Percentiles rank a stretch among this genome's conserved stretches.
These are phyloP conservation scores for Sander lucioperca DNA, from an alignment of 2,113 vertebrate species.

Conservation along the genomic window DNA sequence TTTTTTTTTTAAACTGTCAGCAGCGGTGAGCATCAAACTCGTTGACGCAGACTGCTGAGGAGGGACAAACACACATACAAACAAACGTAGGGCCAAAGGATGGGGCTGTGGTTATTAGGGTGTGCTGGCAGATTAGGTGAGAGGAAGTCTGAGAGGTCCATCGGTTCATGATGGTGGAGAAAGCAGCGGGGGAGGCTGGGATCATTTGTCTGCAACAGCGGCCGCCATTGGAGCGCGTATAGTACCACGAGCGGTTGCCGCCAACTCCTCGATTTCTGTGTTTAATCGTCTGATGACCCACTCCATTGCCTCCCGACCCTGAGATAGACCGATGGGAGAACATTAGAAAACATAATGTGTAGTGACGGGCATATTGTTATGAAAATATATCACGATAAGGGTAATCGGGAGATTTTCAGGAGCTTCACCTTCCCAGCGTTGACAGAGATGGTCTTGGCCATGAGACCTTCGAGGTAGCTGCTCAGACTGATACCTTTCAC, in stretches of 20 bases:
- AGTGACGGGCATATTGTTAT: not conserved
- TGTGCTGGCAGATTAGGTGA: constrained; percentile 48
- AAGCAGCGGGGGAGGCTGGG: not conserved
- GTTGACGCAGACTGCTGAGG: constrained; percentile 17
- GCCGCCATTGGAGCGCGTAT: constrained; percentile 93
- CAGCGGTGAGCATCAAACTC: not conserved
- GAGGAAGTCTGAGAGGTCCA: constrained; percentile 50
- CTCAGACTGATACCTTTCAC: constrained; percentile 97
- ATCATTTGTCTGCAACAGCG: constrained; percentile 90
- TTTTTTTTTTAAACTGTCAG: constrained; percentile 21
- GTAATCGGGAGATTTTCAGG: constrained; percentile 1
- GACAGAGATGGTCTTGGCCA: constrained; percentile 94
- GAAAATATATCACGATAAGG: not conserved
- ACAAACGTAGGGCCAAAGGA: constrained; percentile 5
- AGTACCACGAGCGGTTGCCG: constrained; percentile 91
- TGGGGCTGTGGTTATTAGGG: constrained; percentile 48
- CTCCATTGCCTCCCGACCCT: constrained; percentile 98
- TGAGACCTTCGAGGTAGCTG: constrained; percentile 95
- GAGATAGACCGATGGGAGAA: not conserved
- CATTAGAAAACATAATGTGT: not conserved
- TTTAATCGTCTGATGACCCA: constrained; percentile 97
- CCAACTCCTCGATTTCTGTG: constrained; percentile 92
- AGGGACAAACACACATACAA: constrained; percentile 12
- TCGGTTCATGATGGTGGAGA: constrained; percentile 48
- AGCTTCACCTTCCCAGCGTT: constrained; percentile 92